Evolutionary conservation across 2,797 vertebrate genomes (phyloP).

Genomic region (Acrossocheilus wenchowensis): DNA sequence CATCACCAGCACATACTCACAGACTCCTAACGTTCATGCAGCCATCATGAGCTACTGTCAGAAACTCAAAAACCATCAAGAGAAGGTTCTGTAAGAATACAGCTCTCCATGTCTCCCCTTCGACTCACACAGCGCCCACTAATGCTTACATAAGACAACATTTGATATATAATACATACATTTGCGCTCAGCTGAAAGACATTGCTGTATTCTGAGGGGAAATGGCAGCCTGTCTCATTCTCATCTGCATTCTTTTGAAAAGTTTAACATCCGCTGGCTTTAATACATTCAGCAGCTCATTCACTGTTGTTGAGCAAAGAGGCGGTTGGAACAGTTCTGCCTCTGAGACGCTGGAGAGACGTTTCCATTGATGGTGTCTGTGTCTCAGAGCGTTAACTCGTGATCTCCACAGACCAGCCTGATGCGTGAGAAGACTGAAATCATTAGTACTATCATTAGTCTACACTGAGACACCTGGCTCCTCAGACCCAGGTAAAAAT

Average conservation of each 20-base stretch:
- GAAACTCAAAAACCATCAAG: not conserved
- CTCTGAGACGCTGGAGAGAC: not conserved
- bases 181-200: not conserved
- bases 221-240: not conserved
- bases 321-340: not conserved
- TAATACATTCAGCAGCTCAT: slow-evolving; percentile 71
- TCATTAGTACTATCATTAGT: too few species aligned
- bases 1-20: not conserved
- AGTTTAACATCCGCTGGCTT: slow-evolving; percentile 42
- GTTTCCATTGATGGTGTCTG: not conserved
- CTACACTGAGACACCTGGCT: too few species aligned
- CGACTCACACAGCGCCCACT: not conserved
- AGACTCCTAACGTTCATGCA: not conserved
- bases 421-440: not conserved
- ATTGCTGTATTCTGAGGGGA: not conserved
- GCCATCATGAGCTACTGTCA: not conserved
- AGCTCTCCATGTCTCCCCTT: not conserved
- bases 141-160: not conserved
- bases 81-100: not conserved
- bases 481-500: too few species aligned
- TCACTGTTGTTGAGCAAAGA: not conserved
- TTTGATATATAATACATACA: not conserved
- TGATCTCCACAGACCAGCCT: not conserved
- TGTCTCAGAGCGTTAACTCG: not conserved
- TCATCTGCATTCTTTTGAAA: not conserved